phyloP scores from a whole-genome alignment of 1,140 invertebrate species.

The Micrasema minimum region DNA sequence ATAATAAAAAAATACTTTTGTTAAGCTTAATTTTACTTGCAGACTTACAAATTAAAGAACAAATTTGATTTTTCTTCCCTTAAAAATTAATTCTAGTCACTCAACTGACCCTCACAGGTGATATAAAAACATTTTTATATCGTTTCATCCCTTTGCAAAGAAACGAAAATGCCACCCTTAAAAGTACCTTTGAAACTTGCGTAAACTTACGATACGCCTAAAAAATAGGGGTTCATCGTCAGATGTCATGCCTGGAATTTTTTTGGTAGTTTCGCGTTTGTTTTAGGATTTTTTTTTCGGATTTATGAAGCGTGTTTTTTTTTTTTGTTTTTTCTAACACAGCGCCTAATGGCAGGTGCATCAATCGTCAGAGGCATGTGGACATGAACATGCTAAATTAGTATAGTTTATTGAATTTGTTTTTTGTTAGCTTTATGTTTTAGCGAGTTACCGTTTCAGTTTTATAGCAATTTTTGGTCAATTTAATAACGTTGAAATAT shows the following conservation, averaged over 20 bases:
- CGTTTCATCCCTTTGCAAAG: slow-evolving; percentile 4
- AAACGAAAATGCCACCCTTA: slow-evolving; percentile 22
- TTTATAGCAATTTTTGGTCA: not conserved
- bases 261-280: slow-evolving; percentile 36
- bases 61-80: no score
- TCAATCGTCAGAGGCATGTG: slow-evolving; percentile 16
- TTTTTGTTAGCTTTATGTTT: slow-evolving; percentile 26
- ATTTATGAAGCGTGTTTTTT: slow-evolving; percentile 1
- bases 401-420: not conserved
- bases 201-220: not conserved
- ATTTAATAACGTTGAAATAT: no score
- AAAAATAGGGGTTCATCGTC: slow-evolving; percentile 29
- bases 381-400: slow-evolving; percentile 20
- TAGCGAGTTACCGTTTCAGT: not conserved
- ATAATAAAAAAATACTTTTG: no score
- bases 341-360: slow-evolving; percentile 25
- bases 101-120: slow-evolving; percentile 5
- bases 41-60: no score
- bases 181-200: slow-evolving; percentile 18
- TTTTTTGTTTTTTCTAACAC: slow-evolving; percentile 28
- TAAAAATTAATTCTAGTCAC: not conserved
- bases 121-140: slow-evolving; percentile 26
- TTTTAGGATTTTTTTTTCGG: slow-evolving; percentile 35
- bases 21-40: no score
- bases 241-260: slow-evolving; percentile 30